Conservation (phyloP, 2,888 invertebrate genomes). For the Eilema griseolum region DNA sequence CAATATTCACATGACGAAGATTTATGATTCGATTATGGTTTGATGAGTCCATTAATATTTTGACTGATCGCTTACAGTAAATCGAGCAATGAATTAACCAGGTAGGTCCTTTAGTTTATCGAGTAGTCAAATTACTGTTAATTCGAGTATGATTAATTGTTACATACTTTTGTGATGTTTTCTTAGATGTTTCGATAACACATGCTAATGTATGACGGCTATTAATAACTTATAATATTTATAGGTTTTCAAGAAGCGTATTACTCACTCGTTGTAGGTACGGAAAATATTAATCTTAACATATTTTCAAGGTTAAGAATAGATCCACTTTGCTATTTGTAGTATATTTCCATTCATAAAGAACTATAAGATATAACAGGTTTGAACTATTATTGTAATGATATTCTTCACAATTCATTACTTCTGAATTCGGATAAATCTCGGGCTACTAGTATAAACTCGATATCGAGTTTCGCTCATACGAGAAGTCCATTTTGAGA, state of each 20-base stretch:
- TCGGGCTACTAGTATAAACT: no score
- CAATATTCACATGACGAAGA: constrained; percentile 16
- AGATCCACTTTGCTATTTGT: not conserved
- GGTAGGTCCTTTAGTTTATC: constrained; percentile 19
- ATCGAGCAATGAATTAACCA: constrained; percentile 29
- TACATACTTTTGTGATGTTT: constrained; percentile 28
- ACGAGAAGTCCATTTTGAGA: no score
- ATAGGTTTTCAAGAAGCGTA: constrained; percentile 26
- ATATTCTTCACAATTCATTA: not conserved
- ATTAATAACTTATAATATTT: constrained; percentile 39
- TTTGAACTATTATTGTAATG: not conserved
- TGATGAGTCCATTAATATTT: constrained; percentile 19
- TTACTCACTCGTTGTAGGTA: not conserved
- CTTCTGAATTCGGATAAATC: no score
- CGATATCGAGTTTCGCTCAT: not conserved
- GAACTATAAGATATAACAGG: not conserved
- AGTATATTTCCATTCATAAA: not conserved
- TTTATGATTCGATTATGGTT: constrained; percentile 16
- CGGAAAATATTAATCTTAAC: not conserved
- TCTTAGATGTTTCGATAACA: constrained; percentile 34
- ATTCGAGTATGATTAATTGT: constrained; percentile 39
- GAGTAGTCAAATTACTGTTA: constrained; percentile 31
- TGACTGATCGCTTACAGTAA: constrained; percentile 13
- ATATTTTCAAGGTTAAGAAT: not conserved
- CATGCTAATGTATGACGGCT: constrained; percentile 29